Evolutionary conservation across 2,888 invertebrate genomes (phyloP).

Genomic region (Leptopilina myrica): DNA sequence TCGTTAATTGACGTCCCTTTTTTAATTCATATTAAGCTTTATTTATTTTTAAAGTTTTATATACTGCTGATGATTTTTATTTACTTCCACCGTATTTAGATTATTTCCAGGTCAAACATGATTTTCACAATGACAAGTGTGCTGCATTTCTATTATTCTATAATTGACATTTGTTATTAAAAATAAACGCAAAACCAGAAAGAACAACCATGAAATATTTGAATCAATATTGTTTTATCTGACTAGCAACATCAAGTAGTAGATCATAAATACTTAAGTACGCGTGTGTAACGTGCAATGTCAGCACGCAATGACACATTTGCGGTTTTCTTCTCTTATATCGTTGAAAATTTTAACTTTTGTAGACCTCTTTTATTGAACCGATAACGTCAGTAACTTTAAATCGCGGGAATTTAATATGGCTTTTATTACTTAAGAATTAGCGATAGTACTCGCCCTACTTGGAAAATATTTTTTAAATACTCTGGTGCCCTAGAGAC

Average conservation of each 20-base stretch:
- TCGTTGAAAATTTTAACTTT: conserved; percentile 30
- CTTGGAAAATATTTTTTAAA: background rate
- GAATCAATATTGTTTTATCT: conserved; percentile 43
- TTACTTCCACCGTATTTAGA: too few relatives aligned
- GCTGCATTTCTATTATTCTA: too few relatives aligned
- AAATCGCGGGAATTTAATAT: conserved; percentile 6
- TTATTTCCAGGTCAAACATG: too few relatives aligned
- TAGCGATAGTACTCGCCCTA: background rate
- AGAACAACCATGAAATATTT: conserved; percentile 29
- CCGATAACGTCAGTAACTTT: conserved; percentile 28
- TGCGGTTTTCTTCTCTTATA: background rate
- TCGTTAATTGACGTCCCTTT: too few relatives aligned
- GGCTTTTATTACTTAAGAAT: conserved; percentile 15
- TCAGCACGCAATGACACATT: conserved; percentile 44
- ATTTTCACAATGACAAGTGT: too few relatives aligned
- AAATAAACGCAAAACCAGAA: too few relatives aligned
- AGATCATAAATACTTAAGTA: conserved; percentile 52
- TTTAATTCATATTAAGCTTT: too few relatives aligned
- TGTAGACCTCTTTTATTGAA: background rate
- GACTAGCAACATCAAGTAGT: conserved; percentile 36
- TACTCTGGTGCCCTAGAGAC: too few relatives aligned
- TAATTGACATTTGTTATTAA: too few relatives aligned
- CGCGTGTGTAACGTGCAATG: conserved; percentile 17
- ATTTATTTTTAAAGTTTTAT: too few relatives aligned
- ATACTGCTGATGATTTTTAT: too few relatives aligned